Conservation (phyloP, 2,797 vertebrate genomes). For the Oreochromis grahami region DNA sequence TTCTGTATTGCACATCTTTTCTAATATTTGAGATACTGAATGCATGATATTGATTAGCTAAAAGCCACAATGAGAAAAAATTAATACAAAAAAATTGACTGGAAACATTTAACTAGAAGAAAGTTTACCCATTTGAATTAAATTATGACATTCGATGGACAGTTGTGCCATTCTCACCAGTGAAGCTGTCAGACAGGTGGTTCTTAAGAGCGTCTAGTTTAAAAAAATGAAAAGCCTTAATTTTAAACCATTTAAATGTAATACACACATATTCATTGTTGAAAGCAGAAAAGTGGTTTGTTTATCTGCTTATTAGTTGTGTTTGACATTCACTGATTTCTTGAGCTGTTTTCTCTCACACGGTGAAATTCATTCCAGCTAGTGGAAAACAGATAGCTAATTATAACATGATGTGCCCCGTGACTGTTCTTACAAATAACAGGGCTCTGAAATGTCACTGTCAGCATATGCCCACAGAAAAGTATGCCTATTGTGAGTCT, state of each 20-base stretch:
- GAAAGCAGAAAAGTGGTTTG: not conserved
- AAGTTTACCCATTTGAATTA: not conserved
- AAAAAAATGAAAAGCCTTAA: not conserved
- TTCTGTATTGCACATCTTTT: not conserved
- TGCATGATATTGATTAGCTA: rapidly evolving
- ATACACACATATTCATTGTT: not conserved
- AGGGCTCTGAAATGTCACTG: slow-evolving; percentile 7
- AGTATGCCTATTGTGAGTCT: not conserved
- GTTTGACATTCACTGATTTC: not conserved
- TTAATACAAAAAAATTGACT: not conserved
- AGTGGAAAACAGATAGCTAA: slow-evolving; percentile 43
- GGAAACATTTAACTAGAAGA: not conserved
- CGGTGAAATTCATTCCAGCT: slow-evolving; percentile 12
- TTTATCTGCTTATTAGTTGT: not conserved
- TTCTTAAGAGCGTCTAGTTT: not conserved
- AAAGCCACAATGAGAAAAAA: not conserved
- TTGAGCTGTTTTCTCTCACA: not conserved
- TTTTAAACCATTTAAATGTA: not conserved
- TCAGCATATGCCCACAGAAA: not conserved
- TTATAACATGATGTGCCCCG: slow-evolving; percentile 28
- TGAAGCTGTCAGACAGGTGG: not conserved
- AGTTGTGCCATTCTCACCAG: not conserved
- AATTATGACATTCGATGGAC: rapidly evolving
- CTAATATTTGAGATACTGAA: not conserved
- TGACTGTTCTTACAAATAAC: slow-evolving; percentile 47